These are phyloP conservation scores for Ctenodactylus gundi DNA, from an alignment of 2,113 vertebrate genomes.

Conservation along the genomic window DNA sequence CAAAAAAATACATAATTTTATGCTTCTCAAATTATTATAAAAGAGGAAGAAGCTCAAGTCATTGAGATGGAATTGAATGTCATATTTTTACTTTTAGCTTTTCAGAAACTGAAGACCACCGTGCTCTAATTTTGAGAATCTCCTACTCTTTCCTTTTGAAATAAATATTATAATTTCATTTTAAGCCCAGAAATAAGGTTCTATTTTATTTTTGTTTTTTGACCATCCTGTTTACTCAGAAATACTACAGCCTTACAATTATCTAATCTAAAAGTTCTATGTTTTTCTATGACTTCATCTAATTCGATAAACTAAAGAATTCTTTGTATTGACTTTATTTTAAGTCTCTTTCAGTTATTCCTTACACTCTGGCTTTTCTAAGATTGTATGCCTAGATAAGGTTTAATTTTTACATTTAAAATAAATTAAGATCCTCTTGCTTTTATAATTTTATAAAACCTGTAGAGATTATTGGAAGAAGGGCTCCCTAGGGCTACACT, in stretches of 20 bases:
- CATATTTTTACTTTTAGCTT: neutral
- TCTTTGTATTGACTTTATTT: neutral
- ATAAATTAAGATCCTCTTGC: neutral
- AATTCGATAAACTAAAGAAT: neutral
- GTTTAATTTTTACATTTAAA: constrained; percentile 11
- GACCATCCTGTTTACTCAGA: neutral
- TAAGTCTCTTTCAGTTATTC: neutral
- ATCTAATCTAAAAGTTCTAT: neutral
- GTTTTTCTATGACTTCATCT: constrained; percentile 2
- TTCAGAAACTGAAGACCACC: neutral
- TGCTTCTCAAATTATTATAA: neutral
- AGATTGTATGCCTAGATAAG: neutral
- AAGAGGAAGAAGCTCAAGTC: neutral
- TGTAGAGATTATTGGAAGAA: neutral
- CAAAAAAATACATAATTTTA: neutral
- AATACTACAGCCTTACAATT: neutral
- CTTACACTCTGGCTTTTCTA: neutral
- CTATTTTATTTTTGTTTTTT: neutral
- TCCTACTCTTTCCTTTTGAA: neutral
- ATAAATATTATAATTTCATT: neutral
- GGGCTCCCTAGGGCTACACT: neutral
- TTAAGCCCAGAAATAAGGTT: neutral
- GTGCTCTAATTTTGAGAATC: neutral
- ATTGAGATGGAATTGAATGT: neutral
- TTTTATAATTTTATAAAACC: neutral